phyloP scores from a whole-genome alignment of 2,888 invertebrate species.

The Luperina testacea region DNA sequence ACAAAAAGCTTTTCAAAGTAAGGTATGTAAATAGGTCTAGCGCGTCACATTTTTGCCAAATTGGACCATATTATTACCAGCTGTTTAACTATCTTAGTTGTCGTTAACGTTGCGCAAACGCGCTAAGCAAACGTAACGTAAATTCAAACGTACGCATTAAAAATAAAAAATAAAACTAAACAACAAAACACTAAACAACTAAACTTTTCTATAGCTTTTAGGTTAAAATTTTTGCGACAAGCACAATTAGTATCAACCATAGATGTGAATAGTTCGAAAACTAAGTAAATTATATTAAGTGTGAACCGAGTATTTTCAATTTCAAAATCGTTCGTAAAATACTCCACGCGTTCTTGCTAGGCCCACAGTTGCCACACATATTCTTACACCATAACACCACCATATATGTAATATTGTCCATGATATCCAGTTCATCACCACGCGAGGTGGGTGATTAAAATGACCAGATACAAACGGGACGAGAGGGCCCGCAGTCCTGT shows the following conservation, averaged over 20 bases:
- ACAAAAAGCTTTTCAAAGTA: background rate
- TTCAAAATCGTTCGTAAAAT: background rate
- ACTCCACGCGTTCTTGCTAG: background rate
- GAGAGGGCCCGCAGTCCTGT: conserved; percentile 16
- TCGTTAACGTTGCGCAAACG: background rate
- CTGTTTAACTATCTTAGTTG: background rate
- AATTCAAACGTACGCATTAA: no score
- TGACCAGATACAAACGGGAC: conserved; percentile 22
- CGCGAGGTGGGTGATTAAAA: conserved; percentile 36
- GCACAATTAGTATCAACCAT: no score
- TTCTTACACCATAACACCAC: background rate
- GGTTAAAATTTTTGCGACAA: no score
- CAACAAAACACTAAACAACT: no score
- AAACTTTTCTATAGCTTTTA: no score
- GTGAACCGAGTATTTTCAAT: background rate
- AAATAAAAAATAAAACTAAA: no score
- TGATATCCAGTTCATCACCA: conserved; percentile 20
- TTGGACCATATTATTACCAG: background rate
- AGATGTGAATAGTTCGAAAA: no score
- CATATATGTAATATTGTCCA: background rate
- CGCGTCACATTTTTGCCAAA: background rate
- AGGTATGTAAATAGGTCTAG: conserved; percentile 10
- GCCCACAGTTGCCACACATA: background rate
- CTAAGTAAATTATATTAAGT: no score
- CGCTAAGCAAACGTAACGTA: no score